These are phyloP conservation scores for Drosophila nigrodunni DNA, from an alignment of 1,140 invertebrate species.

Conservation along the genomic window DNA sequence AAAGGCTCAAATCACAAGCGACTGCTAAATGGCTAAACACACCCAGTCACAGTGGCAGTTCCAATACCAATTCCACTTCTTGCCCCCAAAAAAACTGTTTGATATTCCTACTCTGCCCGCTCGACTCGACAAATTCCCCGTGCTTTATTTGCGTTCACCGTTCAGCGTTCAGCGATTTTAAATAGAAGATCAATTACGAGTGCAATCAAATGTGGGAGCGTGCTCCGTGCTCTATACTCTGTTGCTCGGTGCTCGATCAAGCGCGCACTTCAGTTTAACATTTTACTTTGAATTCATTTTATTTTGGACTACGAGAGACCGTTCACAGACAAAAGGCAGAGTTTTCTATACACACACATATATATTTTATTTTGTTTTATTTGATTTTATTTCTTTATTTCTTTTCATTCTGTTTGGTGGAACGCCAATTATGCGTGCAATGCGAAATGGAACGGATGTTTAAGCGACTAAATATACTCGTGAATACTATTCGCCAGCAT, in stretches of 20 bases:
- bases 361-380: no score
- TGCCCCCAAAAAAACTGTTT: no score
- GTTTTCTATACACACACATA: conserved; percentile 1
- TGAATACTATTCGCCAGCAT: conserved; percentile 9
- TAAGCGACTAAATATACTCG: conserved; percentile 67
- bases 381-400: no score
- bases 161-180: conserved; percentile 49
- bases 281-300: background rate
- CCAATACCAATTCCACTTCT: conserved; percentile 1
- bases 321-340: conserved; percentile 35
- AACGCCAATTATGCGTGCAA: conserved; percentile 82
- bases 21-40: conserved; percentile 74
- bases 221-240: conserved; percentile 27
- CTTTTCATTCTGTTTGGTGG: conserved; percentile 5
- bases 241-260: conserved; percentile 60
- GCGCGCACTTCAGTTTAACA: conserved; percentile 46
- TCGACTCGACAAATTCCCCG: background rate
- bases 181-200: conserved; percentile 79
- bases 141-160: conserved; percentile 19
- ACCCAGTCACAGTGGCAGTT: conserved; percentile 51
- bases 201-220: conserved; percentile 66
- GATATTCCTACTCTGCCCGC: background rate
- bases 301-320: conserved; percentile 12
- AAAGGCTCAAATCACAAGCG: conserved; percentile 63
- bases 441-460: conserved; percentile 81